Evolutionary conservation across 2,797 vertebrate species (phyloP).

Genomic region (Amniataba percoides): DNA sequence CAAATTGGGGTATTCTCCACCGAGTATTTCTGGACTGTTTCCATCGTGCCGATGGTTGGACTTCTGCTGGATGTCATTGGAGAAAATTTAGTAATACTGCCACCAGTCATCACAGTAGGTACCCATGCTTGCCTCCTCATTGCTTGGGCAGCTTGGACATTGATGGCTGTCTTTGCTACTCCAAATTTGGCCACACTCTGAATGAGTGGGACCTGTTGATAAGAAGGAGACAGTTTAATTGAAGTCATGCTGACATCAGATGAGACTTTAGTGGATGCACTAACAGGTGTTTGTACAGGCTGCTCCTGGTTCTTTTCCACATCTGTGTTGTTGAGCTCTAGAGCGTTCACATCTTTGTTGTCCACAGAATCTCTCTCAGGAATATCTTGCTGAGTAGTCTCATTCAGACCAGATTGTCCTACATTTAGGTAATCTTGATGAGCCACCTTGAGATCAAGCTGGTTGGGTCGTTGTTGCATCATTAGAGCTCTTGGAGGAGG

Average conservation of each 20-base stretch:
- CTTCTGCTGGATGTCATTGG: conserved; percentile 82
- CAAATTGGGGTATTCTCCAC: conserved; percentile 94
- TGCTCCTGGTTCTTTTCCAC: conserved; percentile 84
- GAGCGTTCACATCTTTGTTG: conserved; percentile 72
- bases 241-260: conserved; percentile 89
- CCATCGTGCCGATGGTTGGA: conserved; percentile 82
- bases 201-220: conserved; percentile 92
- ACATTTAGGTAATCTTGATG: conserved; percentile 78
- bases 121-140: conserved; percentile 92
- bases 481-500: conserved; percentile 82
- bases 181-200: conserved; percentile 86
- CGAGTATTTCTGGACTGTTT: conserved; percentile 92
- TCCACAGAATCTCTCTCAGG: conserved; percentile 85
- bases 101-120: conserved; percentile 85
- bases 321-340: conserved; percentile 75
- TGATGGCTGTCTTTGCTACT: conserved; percentile 77
- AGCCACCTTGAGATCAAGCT: conserved; percentile 91
- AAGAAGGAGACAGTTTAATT: conserved; percentile 95
- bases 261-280: conserved; percentile 84
- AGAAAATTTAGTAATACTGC: conserved; percentile 87
- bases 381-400: conserved; percentile 74
- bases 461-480: conserved; percentile 90
- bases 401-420: conserved; percentile 46
- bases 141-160: conserved; percentile 84
- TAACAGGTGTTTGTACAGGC: conserved; percentile 72